Percentiles rank a stretch among this genome's conserved stretches.
Conservation (phyloP, 2,888 invertebrate species). For the Diloba caeruleocephala region DNA sequence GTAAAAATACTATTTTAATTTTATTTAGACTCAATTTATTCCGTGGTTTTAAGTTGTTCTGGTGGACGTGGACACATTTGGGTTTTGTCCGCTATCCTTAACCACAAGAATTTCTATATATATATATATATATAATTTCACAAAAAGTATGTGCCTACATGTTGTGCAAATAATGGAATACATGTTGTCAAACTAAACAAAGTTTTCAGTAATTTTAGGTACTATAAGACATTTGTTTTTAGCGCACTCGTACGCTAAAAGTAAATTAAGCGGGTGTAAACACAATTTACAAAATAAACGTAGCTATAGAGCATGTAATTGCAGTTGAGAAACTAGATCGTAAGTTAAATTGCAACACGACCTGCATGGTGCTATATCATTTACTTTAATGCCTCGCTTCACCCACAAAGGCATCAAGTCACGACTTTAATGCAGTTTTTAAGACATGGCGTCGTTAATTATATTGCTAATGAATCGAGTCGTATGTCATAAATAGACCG, state of each 20-base stretch:
- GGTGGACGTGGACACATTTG: constrained; percentile 1
- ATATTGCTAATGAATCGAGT: constrained; percentile 25
- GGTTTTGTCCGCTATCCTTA: constrained; percentile 5
- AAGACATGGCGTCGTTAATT: constrained; percentile 32
- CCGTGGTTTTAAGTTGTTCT: neutral
- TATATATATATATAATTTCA: constrained; percentile 13
- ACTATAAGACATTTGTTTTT: neutral
- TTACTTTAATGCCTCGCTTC: constrained; percentile 32
- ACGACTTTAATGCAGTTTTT: constrained; percentile 39
- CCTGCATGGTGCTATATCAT: constrained; percentile 25
- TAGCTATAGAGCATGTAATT: constrained; percentile 7
- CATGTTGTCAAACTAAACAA: constrained; percentile 12
- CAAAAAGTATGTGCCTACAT: too few relatives aligned
- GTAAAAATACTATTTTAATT: too few relatives aligned
- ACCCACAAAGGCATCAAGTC: constrained; percentile 23
- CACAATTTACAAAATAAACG: constrained; percentile 9
- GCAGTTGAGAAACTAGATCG: constrained; percentile 12
- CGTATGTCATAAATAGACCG: constrained; percentile 2
- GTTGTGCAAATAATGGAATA: constrained; percentile 24
- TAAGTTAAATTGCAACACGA: constrained; percentile 17
- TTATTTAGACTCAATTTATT: too few relatives aligned
- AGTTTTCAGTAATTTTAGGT: constrained; percentile 11
- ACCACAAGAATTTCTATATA: constrained; percentile 18
- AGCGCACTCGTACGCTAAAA: constrained; percentile 13
- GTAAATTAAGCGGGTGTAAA: constrained; percentile 25